Conservation (phyloP, 2,113 vertebrate genomes). For the Cisticola juncidis region DNA sequence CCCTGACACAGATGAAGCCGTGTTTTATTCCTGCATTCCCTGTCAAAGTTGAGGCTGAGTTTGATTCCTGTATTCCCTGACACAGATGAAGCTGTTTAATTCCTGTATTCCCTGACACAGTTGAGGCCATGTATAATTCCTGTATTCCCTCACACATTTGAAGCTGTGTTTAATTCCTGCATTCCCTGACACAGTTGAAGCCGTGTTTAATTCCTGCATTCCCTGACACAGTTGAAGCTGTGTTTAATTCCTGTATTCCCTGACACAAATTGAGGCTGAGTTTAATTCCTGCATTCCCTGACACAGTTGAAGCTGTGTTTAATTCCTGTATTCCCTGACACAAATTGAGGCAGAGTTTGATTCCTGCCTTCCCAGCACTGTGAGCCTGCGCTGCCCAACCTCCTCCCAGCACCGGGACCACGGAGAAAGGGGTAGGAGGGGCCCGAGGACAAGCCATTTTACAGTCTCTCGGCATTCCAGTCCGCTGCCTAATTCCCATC, state of each 20-base stretch:
- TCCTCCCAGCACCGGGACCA: neutral
- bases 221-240: no score
- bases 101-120: neutral
- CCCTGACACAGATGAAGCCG: neutral
- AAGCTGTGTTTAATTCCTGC: neutral
- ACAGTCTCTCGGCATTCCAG: slow-evolving; percentile 56
- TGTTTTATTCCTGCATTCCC: neutral
- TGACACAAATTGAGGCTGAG: fast-evolving
- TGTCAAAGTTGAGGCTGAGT: neutral
- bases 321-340: neutral
- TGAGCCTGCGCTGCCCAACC: neutral
- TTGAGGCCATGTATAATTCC: fast-evolving
- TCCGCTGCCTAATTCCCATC: slow-evolving; percentile 55
- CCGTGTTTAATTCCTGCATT: no score
- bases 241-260: neutral
- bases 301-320: neutral
- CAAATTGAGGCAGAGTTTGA: neutral
- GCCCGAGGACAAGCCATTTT: slow-evolving; percentile 28
- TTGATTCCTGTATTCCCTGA: neutral
- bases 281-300: neutral
- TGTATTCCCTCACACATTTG: neutral
- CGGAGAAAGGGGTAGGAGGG: neutral
- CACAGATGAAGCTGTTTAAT: fast-evolving
- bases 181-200: neutral
- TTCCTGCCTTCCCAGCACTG: neutral